Base-by-base conservation (phyloP, 2,888 invertebrate genomes). In the Acronicta leporina region DNA sequence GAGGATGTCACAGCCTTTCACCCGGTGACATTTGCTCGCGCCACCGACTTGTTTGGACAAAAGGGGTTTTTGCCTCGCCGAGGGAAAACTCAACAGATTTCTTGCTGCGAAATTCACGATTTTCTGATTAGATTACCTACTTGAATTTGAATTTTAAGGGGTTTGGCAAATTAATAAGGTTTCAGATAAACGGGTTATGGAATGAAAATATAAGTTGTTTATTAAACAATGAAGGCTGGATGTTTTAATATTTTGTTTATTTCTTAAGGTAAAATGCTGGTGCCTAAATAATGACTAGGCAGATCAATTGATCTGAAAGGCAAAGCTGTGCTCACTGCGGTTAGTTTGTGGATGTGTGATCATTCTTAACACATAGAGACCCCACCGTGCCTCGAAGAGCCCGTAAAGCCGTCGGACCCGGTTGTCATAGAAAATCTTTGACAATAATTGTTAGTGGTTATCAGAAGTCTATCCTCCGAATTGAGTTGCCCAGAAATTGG, bases 21-120 rank as follows among this genome's bases (percentile, higher is more conserved):
- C 83, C 74, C 80, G 73, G 87, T 90, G 90, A 91, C 92, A 87
- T 91, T 90, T 89, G 92, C 87, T 80, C 83, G 80, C 80, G 84
- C 85, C 89, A 82, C 84, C 86, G 85, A 80, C 77, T 82, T 91
- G 87, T 92, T 93, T 92, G 89, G 89, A 90, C 90, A 90, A 92
- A 75, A 92, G 87, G 90, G 91, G 88, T 91, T 93, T 92, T 91
- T 90, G 85, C 83, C 80, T 68, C 64, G 60, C 59, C 75, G 66
- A 63, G 73, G 68, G 83, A 83, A 84, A 85, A 84, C 75, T 68
- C 77, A 73, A 77, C 77, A 75, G 76, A 79, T 83, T 85, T 85
- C 84, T 80, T 82, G 79, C 79, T 79, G 64, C 74, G 69, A 81
- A 81, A 76, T 82, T 79, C 75, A 65, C 75, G 81, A 81, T 84